A percentile compares a stretch with the other conserved stretches of the same genome.
Conservation (phyloP, 2,113 vertebrate species). For the Pagrus major region DNA sequence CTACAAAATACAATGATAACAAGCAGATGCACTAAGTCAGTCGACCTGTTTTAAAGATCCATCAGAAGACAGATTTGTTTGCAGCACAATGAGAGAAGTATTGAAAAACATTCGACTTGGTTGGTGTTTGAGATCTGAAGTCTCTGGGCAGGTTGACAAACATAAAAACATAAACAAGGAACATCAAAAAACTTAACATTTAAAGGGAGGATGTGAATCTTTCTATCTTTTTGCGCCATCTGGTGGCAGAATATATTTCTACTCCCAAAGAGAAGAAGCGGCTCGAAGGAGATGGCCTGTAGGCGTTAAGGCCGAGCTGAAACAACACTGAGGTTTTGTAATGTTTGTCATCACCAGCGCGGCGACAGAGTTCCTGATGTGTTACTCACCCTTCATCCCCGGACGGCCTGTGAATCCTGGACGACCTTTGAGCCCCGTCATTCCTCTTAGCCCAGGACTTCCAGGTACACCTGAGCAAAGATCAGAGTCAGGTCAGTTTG, state of each 20-base stretch:
- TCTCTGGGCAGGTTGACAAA: neutral
- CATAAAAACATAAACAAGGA: neutral
- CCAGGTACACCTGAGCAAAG: conserved; percentile 72
- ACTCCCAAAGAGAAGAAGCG: no score
- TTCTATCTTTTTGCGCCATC: neutral
- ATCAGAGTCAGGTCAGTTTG: conserved; percentile 2
- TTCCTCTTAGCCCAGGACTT: conserved; percentile 75
- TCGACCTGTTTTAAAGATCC: neutral
- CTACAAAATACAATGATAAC: neutral
- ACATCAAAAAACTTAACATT: neutral
- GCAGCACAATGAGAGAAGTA: neutral
- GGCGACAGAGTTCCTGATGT: neutral
- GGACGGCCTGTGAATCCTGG: conserved; percentile 72
- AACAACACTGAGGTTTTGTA: no score
- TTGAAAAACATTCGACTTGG: neutral
- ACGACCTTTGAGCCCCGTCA: conserved; percentile 70
- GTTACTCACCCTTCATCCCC: conserved; percentile 79
- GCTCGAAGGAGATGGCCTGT: no score
- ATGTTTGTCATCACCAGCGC: no score
- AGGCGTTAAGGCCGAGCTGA: no score
- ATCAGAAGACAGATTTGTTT: neutral
- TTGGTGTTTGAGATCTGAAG: neutral
- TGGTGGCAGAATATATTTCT: no score
- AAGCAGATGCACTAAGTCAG: neutral
- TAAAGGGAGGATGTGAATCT: neutral